Conservation (phyloP, 2,113 vertebrate genomes). For the Pyrgilauda ruficollis region DNA sequence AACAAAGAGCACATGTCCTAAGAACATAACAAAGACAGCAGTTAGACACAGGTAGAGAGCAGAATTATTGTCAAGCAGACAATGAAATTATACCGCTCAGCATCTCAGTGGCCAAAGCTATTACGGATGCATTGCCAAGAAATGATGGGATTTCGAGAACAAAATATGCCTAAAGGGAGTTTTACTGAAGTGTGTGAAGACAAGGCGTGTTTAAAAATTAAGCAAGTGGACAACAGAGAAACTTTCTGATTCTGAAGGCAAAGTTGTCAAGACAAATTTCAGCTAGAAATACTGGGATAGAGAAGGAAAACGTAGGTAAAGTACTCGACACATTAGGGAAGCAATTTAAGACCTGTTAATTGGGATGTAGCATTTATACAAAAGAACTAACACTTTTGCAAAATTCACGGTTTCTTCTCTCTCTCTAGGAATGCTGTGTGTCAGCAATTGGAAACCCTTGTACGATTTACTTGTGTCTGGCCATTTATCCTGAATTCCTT, state of each 20-base stretch:
- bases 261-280: not conserved
- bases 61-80: not conserved
- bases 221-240: not conserved
- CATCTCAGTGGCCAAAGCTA: not conserved
- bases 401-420: not conserved
- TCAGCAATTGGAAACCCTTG: not conserved
- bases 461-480: not conserved
- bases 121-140: not conserved
- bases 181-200: not conserved
- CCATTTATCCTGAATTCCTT: not conserved
- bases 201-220: not conserved
- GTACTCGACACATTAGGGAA: not conserved
- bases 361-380: not conserved
- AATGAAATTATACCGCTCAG: not conserved
- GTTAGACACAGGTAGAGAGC: not conserved
- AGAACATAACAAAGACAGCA: not conserved
- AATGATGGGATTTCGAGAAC: not conserved
- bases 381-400: not conserved
- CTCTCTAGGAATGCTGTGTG: not conserved
- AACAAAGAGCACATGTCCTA: slow-evolving; percentile 47
- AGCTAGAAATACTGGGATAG: not conserved
- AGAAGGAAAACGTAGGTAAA: not conserved
- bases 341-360: not conserved
- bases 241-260: not conserved
- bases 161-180: not conserved